Evolutionary conservation across 2,888 invertebrate genomes (phyloP), one percentile per base, ranked within the genome.

Genomic region (Amitus sp.): DNA sequence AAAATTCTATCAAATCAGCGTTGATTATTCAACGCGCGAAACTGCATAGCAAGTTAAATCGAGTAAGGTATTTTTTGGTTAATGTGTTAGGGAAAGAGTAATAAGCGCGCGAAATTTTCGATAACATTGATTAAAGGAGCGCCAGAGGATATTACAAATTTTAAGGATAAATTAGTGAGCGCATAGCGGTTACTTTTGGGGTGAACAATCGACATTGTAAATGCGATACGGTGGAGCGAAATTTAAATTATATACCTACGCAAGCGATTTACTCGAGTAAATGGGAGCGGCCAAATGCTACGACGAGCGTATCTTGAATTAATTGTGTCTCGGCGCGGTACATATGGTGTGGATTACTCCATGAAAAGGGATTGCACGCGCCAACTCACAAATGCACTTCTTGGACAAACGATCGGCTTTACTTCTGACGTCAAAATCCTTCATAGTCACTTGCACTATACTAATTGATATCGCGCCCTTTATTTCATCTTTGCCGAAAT

Each of bases 341-440:
- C 71, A 69, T 69, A 76, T 74, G 72, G 72, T 65, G 66, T 63
- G 70, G 72, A 75, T 74, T 76, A 75, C 69, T 67, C 65, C 68
- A 65, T 66, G 68, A 71, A 67, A 66, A 61, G 66, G 65, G 62
- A 58, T 48, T 59, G 68, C 68, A 62, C 67, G 68, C 66, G 63
- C 67, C 66, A 67, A 68, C 68, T 66, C 68, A 64, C 66, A 62
- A 68, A 72, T 67, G 67, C 68, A 53, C 66, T 68, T 72, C 70
- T 62, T 61, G 65, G 67, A 69, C 67, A 69, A 73, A 72, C 65
- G 70, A 70, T 71, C 68, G 68, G 70, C 69, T 72, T 69, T 70
- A 70, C 60, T 65, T 66, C 68, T 66, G 68, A 67, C 68, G 62
- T 60, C 40, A 56, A 63, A 59, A 73, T 73, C 60, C 65, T 67